phyloP scores from a whole-genome alignment of 2,888 invertebrate genomes.

The Pseudococcus longispinus region DNA sequence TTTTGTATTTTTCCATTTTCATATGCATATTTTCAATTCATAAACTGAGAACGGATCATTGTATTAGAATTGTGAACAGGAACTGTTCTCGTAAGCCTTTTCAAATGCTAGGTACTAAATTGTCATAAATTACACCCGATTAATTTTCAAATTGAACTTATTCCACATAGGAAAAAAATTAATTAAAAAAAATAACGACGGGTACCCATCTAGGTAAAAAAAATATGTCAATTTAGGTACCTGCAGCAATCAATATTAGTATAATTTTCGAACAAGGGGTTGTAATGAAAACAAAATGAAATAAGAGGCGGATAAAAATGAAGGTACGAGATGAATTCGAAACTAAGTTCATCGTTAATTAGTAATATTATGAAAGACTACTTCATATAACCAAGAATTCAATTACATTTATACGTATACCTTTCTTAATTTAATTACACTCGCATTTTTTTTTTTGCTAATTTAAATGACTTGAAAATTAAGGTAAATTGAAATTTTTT shows the following conservation, averaged over 20 bases:
- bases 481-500: constrained; percentile 24
- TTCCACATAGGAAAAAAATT: neutral
- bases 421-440: constrained; percentile 29
- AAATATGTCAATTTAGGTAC: neutral
- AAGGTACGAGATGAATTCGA: neutral
- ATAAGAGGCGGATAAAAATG: neutral
- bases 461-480: constrained; percentile 32
- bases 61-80: too few species aligned
- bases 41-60: too few species aligned
- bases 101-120: too few species aligned
- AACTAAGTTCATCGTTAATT: constrained; percentile 20
- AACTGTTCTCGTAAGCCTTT: too few species aligned
- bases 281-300: constrained; percentile 3
- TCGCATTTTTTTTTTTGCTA: neutral
- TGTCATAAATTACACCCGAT: too few species aligned
- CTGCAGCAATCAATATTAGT: neutral
- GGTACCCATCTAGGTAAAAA: neutral
- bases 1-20: neutral
- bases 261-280: neutral
- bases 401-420: constrained; percentile 32
- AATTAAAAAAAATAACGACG: neutral
- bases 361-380: constrained; percentile 32
- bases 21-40: too few species aligned
- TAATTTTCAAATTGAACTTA: too few species aligned
- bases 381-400: constrained; percentile 21